Evolutionary conservation across 2,113 vertebrate species (phyloP).

Genomic region (Emberiza fucata): DNA sequence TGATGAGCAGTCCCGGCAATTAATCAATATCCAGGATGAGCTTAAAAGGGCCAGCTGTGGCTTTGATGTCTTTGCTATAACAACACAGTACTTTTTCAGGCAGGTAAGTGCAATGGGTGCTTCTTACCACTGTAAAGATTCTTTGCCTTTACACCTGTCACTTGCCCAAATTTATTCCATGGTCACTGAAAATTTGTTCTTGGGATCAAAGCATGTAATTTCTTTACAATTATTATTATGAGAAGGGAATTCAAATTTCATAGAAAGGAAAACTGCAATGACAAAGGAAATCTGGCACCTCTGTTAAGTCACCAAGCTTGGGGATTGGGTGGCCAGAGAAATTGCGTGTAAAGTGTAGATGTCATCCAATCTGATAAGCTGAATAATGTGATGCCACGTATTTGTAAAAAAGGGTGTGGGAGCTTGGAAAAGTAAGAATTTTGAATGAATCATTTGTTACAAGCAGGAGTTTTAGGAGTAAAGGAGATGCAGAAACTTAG

Average conservation of each 20-base stretch:
- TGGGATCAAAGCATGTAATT: background rate
- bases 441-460: background rate
- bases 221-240: background rate
- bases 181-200: background rate
- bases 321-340: background rate
- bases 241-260: background rate
- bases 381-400: background rate
- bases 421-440: background rate
- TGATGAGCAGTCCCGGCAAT: conserved; percentile 80
- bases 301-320: background rate
- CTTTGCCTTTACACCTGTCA: background rate
- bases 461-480: background rate
- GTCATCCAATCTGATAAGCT: background rate
- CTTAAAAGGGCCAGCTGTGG: conserved; percentile 78
- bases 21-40: conserved; percentile 76
- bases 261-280: background rate
- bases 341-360: background rate
- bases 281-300: background rate
- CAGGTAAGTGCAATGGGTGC: conserved; percentile 76
- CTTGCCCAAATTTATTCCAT: background rate
- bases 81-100: conserved; percentile 87
- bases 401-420: background rate
- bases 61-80: conserved; percentile 85
- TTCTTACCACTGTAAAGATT: background rate
- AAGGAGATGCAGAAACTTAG: background rate